phyloP scores from a whole-genome alignment of 2,888 invertebrate species.

The Drosophila neoperkinsi region DNA sequence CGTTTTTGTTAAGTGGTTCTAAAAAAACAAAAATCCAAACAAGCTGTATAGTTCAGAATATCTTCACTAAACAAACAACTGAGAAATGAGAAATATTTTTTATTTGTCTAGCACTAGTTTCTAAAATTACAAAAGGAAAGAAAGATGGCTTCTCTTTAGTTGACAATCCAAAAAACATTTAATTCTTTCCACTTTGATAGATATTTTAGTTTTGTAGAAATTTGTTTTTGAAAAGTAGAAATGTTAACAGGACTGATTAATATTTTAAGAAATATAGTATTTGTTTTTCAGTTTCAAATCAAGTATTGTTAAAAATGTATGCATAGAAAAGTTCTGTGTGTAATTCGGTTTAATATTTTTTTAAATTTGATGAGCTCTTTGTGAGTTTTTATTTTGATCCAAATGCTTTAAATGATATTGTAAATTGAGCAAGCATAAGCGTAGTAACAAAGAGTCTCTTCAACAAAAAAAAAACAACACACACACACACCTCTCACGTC shows the following conservation, averaged over 20 bases:
- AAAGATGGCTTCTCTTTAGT: neutral
- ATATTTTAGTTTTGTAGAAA: neutral
- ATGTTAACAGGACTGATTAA: neutral
- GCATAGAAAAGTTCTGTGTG: neutral
- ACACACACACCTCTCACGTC: slow-evolving; percentile 44
- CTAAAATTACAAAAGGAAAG: neutral
- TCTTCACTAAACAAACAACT: neutral
- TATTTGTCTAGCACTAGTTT: neutral
- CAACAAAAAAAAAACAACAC: neutral
- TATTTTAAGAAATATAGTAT: neutral
- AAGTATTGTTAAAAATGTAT: neutral
- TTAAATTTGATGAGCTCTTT: neutral
- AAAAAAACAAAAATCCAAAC: neutral
- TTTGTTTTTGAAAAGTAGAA: neutral
- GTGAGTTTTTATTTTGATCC: neutral
- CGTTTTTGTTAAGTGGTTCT: neutral
- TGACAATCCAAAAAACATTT: neutral
- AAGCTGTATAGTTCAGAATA: neutral
- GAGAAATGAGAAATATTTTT: neutral
- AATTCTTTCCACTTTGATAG: neutral
- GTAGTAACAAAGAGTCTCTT: neutral
- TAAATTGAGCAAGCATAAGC: slow-evolving; percentile 2
- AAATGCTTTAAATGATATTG: neutral
- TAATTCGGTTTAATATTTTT: neutral
- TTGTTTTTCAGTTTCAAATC: neutral